These are phyloP conservation scores for Coenonympha arcania DNA, from an alignment of 2,888 invertebrate genomes.

Conservation along the genomic window DNA sequence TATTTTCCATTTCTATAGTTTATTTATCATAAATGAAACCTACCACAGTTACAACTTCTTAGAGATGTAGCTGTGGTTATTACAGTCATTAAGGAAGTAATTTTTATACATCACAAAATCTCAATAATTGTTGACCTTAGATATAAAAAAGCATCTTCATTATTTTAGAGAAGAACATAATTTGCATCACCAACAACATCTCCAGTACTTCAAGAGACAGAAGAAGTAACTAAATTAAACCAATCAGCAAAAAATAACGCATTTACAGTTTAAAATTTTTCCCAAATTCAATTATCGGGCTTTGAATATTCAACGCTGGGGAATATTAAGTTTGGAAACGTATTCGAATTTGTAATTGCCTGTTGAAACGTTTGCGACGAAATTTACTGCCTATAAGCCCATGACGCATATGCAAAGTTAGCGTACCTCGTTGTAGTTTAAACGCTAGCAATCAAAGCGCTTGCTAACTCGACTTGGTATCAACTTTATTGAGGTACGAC, in stretches of 20 bases:
- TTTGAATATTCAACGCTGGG: constrained; percentile 2
- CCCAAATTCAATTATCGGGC: background rate
- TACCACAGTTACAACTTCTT: too few relatives aligned
- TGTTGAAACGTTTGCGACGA: constrained; percentile 2
- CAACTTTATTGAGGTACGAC: too few relatives aligned
- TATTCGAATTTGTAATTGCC: constrained; percentile 2
- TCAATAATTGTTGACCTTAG: too few relatives aligned
- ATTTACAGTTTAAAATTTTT: background rate
- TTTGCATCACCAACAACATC: too few relatives aligned
- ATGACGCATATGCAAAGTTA: background rate
- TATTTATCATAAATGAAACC: too few relatives aligned
- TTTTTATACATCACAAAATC: too few relatives aligned
- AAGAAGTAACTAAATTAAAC: background rate
- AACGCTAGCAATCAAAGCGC: background rate
- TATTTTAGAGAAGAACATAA: too few relatives aligned
- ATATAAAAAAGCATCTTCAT: too few relatives aligned
- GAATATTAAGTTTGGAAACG: constrained; percentile 1
- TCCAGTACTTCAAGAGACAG: background rate
- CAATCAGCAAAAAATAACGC: background rate
- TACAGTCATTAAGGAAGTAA: too few relatives aligned
- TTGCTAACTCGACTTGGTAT: background rate
- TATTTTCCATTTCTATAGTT: too few relatives aligned
- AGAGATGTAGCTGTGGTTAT: too few relatives aligned
- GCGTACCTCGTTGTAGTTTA: background rate
- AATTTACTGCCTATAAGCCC: background rate